Conservation (phyloP, 2,797 vertebrate species). For the Pterois miles region DNA sequence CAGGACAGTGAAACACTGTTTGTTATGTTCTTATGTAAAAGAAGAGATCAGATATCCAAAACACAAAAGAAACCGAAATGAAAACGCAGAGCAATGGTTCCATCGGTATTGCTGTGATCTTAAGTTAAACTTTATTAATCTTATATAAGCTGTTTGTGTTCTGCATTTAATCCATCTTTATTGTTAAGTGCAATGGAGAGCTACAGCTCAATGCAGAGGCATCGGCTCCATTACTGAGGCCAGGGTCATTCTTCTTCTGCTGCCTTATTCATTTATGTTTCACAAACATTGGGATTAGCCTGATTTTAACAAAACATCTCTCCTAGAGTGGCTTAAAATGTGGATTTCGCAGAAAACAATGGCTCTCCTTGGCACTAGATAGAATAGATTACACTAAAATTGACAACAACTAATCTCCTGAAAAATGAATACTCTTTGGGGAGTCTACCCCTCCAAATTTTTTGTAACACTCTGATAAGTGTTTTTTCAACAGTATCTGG, state of each 20-base stretch:
- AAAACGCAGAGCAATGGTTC: neutral
- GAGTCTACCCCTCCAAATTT: neutral
- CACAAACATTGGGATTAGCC: constrained; percentile 3
- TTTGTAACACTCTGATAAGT: constrained; percentile 20
- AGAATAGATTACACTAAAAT: neutral
- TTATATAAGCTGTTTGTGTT: neutral
- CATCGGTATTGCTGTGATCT: neutral
- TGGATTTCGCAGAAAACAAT: neutral
- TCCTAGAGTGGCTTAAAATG: neutral
- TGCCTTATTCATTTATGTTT: neutral
- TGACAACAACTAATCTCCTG: constrained; percentile 6
- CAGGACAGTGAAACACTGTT: neutral
- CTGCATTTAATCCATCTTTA: neutral
- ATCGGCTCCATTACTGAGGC: neutral
- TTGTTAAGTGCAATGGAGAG: neutral
- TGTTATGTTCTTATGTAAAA: neutral
- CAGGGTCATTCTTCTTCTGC: neutral
- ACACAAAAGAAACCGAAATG: neutral
- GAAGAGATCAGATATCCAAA: neutral
- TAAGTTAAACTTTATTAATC: neutral
- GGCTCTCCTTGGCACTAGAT: neutral
- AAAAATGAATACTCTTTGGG: neutral
- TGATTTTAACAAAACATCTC: neutral
- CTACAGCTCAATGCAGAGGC: neutral
- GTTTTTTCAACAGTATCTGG: constrained; percentile 21